phyloP scores from a whole-genome alignment of 2,113 vertebrate genomes.

The Melozone crissalis region DNA sequence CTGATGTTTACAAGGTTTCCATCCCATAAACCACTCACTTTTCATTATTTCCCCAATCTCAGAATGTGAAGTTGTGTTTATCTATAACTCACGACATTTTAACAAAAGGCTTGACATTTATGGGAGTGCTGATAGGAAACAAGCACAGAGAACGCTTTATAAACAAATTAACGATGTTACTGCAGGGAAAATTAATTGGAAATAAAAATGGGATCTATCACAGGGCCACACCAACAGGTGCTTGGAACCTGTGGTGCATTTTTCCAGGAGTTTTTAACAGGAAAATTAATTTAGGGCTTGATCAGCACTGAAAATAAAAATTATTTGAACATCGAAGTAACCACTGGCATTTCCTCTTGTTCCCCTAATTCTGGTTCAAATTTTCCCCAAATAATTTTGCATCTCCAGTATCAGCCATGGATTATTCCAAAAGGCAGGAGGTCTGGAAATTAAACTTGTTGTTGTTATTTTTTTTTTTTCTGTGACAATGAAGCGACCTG shows the following conservation, averaged over 20 bases:
- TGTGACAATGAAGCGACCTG: neutral
- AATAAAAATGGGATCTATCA: neutral
- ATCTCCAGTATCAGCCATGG: neutral
- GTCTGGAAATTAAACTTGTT: neutral
- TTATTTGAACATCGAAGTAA: neutral
- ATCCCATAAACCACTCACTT: neutral
- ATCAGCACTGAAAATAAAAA: neutral
- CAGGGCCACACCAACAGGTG: neutral
- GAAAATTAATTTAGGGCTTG: neutral
- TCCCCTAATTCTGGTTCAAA: neutral
- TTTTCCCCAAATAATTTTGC: neutral
- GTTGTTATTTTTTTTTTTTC: neutral
- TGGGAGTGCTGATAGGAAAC: neutral
- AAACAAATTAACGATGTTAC: neutral
- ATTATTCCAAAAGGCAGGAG: neutral
- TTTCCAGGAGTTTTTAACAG: neutral
- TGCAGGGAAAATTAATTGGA: neutral
- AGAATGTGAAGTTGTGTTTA: neutral
- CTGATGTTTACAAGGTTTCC: neutral
- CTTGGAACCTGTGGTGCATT: neutral
- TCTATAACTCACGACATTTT: neutral
- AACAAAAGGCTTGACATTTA: slow-evolving; percentile 35
- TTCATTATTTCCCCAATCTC: neutral
- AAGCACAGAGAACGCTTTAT: neutral
- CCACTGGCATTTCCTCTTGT: neutral